Percentiles rank a stretch among this genome's conserved stretches.
These are phyloP conservation scores for Iguana delicatissima DNA, from an alignment of 2,797 vertebrate genomes.

Conservation along the genomic window DNA sequence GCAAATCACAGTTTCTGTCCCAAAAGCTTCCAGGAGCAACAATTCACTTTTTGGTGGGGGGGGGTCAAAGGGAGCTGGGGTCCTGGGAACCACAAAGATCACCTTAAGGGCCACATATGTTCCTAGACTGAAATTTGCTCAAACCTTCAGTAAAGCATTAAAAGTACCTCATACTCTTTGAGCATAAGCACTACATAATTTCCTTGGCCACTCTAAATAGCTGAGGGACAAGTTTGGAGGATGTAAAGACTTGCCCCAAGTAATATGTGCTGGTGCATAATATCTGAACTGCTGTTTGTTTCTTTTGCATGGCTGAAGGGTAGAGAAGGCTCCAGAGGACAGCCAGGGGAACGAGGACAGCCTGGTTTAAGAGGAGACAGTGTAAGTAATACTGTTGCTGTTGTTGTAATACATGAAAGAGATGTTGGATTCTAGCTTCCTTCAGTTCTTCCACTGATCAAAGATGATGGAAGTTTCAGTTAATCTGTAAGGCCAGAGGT, in stretches of 20 bases:
- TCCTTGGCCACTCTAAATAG: neutral
- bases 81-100: too few species aligned
- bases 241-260: neutral
- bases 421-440: too few species aligned
- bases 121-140: too few species aligned
- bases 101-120: too few species aligned
- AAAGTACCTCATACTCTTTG: neutral
- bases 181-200: neutral
- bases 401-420: neutral
- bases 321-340: constrained; percentile 82
- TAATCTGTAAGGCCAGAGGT: too few species aligned
- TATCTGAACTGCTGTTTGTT: constrained; percentile 22
- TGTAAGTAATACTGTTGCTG: constrained; percentile 75
- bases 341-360: constrained; percentile 80
- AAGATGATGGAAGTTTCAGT: too few species aligned
- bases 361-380: constrained; percentile 87
- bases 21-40: too few species aligned
- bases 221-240: neutral
- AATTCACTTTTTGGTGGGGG: too few species aligned
- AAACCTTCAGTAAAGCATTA: too few species aligned
- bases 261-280: neutral
- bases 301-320: constrained; percentile 79
- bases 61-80: too few species aligned
- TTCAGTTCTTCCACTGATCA: too few species aligned
- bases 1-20: too few species aligned